phyloP scores from a whole-genome alignment of 2,113 vertebrate genomes.

The Salvator merianae region DNA sequence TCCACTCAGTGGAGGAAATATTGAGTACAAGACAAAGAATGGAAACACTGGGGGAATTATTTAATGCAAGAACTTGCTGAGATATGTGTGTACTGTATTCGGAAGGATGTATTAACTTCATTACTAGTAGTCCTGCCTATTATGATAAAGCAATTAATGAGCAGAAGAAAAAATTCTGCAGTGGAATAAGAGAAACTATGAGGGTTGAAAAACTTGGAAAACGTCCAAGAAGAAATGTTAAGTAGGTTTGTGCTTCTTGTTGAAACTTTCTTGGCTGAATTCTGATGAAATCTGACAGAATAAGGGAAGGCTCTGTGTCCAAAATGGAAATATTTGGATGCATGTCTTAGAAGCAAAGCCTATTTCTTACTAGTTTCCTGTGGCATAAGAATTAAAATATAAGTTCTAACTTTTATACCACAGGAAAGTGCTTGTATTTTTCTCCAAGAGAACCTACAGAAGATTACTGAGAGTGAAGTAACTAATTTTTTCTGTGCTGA shows the following conservation, averaged over 20 bases:
- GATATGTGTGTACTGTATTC: slow-evolving; percentile 34
- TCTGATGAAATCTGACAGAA: neutral
- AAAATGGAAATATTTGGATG: neutral
- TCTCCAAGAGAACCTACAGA: no score
- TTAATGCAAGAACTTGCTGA: slow-evolving; percentile 55
- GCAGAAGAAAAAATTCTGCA: slow-evolving; percentile 36
- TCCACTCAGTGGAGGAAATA: slow-evolving; percentile 46
- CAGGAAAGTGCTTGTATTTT: neutral
- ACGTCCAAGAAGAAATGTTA: neutral
- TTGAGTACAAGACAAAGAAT: slow-evolving; percentile 23
- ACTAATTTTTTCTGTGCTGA: no score
- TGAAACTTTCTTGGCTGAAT: neutral
- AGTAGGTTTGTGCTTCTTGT: neutral
- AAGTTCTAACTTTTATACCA: neutral
- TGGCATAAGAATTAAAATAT: neutral
- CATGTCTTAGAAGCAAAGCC: neutral
- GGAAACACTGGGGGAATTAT: slow-evolving; percentile 33
- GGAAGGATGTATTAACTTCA: slow-evolving; percentile 34
- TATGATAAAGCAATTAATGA: slow-evolving; percentile 26
- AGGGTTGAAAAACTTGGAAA: slow-evolving; percentile 11
- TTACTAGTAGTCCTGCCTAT: slow-evolving; percentile 53
- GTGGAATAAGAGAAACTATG: neutral
- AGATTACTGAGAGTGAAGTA: no score
- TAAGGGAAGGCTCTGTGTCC: neutral
- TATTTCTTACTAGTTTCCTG: neutral